These are phyloP conservation scores for Hycleus cichorii DNA, from an alignment of 1,140 invertebrate species.

Conservation along the genomic window DNA sequence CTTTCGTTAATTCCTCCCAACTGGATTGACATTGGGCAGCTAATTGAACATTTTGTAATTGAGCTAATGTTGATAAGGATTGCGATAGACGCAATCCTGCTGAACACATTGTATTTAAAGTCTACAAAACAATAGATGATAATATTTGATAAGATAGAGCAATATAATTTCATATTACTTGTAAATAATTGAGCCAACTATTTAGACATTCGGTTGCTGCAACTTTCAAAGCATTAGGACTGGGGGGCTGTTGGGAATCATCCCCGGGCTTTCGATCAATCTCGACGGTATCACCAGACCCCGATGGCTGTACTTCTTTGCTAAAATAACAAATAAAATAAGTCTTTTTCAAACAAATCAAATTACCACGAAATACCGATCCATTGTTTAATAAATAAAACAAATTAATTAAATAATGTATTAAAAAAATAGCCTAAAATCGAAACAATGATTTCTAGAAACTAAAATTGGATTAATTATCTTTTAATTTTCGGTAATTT, in stretches of 20 bases:
- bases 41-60: conserved; percentile 48
- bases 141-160: neutral
- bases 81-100: conserved; percentile 51
- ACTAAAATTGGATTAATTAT: too few relatives aligned
- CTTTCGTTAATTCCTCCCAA: conserved; percentile 53
- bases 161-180: conserved; percentile 39
- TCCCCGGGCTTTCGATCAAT: conserved; percentile 20
- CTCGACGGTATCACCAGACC: neutral
- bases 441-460: too few relatives aligned
- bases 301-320: neutral
- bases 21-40: conserved; percentile 50
- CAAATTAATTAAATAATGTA: neutral
- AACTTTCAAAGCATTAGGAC: conserved; percentile 42
- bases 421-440: neutral
- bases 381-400: neutral
- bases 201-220: conserved; percentile 55
- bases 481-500: too few relatives aligned
- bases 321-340: neutral
- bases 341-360: neutral
- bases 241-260: conserved; percentile 34
- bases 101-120: conserved; percentile 53
- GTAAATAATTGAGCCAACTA: conserved; percentile 56
- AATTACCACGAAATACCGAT: neutral
- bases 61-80: conserved; percentile 46
- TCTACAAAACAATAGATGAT: conserved; percentile 37